Evolutionary conservation across 2,888 invertebrate genomes (phyloP), one percentile per base, ranked within the genome.

Genomic region (Oscheius myriophilus): DNA sequence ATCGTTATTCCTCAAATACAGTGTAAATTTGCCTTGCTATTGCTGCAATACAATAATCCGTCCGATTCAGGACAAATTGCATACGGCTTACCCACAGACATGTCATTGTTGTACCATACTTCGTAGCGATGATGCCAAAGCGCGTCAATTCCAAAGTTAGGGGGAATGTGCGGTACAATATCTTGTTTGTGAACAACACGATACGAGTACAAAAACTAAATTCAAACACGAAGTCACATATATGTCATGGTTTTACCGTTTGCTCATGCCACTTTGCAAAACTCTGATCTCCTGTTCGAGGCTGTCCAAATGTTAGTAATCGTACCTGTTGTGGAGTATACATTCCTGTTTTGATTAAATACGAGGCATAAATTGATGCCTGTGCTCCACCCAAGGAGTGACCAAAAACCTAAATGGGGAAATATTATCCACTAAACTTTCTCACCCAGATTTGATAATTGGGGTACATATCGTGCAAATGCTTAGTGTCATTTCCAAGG

Each of bases 361-460:
- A 65, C 1, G 71, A 69, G 12, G 76, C 76, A 11, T 71, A 72
- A 18, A 79, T 67, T 0, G 76, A 78, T 12, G 78, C 74, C 45
- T 79, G 70, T 33, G 79, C 72, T n/a, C 72, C 79, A 21, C 79
- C 79, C 67, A 79, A 59, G 3, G 72, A 75, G 67, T 75, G 77
- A 14, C 74, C 74, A 12, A 45, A 18, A 21, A 41, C 59, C 59
- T 59, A n/a, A 39, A 57, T 16, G 21, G 14, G 14, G 9, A 3
- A 33, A 6, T 33, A 6, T 33, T 33, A 33, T 33, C 3, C 3
- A 33, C 3, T 6, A 33, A 33, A 25, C 33, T 54, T 25, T 1
- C 71, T 71, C 0, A 76, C 75, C 68, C 67, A 69, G 18, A 77
- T 25, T n/a, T 70, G 65, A 54, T 74, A 78, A 62, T 74, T 67